Conservation (phyloP, 2,888 invertebrate genomes). For the Zeuzera pyrina region DNA sequence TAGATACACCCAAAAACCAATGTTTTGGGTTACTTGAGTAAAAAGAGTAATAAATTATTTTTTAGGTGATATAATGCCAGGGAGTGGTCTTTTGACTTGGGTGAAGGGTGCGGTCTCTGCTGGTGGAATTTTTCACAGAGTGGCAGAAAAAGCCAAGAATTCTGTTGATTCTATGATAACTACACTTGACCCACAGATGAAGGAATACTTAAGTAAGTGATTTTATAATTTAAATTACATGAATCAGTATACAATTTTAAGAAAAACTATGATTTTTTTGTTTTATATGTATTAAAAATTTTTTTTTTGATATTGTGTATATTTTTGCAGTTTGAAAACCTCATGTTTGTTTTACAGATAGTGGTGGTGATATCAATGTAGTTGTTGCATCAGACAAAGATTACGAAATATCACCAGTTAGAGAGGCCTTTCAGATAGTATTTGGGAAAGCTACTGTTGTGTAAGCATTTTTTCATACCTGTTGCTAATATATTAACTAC, state of each 20-base stretch:
- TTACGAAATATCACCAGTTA: slow-evolving; percentile 80
- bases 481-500: too few relatives aligned
- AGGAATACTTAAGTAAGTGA: slow-evolving; percentile 84
- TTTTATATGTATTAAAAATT: slow-evolving; percentile 1
- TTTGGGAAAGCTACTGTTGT: slow-evolving; percentile 86
- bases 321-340: too few relatives aligned
- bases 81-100: slow-evolving; percentile 76
- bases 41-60: slow-evolving; percentile 5
- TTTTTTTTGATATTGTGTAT: slow-evolving; percentile 5
- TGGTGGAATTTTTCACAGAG: slow-evolving; percentile 75
- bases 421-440: slow-evolving; percentile 85
- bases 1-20: too few relatives aligned
- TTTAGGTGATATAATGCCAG: slow-evolving; percentile 66
- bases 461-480: too few relatives aligned
- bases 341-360: slow-evolving; percentile 75
- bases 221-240: neutral
- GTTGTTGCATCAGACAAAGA: slow-evolving; percentile 85
- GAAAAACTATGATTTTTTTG: neutral
- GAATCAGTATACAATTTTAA: neutral
- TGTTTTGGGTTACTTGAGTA: too few relatives aligned
- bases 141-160: slow-evolving; percentile 83
- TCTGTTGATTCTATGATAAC: slow-evolving; percentile 90
- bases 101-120: slow-evolving; percentile 79
- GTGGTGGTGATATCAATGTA: slow-evolving; percentile 84
- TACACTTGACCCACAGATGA: slow-evolving; percentile 92